Evolutionary conservation across 2,888 invertebrate genomes (phyloP).

Genomic region (Ariolimax columbianus): DNA sequence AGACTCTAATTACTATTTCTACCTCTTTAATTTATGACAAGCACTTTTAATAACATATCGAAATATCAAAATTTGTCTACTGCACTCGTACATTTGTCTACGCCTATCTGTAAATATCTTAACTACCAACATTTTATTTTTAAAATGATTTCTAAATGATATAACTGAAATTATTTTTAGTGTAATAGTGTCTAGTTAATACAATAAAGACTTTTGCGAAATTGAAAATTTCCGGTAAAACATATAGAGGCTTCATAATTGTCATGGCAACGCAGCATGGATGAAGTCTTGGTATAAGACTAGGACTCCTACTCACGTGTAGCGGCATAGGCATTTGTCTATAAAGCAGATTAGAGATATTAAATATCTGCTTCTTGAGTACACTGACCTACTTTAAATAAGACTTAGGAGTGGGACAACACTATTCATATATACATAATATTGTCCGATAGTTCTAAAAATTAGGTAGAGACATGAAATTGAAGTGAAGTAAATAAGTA

Average conservation of each 20-base stretch:
- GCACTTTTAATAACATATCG: too few relatives aligned
- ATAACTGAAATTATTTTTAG: too few relatives aligned
- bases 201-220: neutral
- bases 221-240: neutral
- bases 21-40: too few relatives aligned
- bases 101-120: too few relatives aligned
- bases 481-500: neutral
- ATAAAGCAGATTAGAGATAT: neutral
- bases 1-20: too few relatives aligned
- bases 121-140: too few relatives aligned
- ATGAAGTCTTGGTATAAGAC: neutral
- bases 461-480: neutral
- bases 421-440: neutral
- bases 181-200: too few relatives aligned
- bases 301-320: too few relatives aligned
- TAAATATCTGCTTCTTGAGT: neutral
- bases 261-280: slow-evolving; percentile 1
- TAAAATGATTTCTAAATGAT: too few relatives aligned
- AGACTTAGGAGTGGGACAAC: neutral
- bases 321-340: neutral
- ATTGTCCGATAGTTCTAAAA: neutral
- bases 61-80: too few relatives aligned
- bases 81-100: too few relatives aligned
- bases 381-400: neutral
- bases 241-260: slow-evolving; percentile 6